Percentiles rank a stretch among this genome's conserved stretches.
These are phyloP conservation scores for Adelognathus sp. DNA, from an alignment of 2,888 invertebrate species.

Conservation along the genomic window DNA sequence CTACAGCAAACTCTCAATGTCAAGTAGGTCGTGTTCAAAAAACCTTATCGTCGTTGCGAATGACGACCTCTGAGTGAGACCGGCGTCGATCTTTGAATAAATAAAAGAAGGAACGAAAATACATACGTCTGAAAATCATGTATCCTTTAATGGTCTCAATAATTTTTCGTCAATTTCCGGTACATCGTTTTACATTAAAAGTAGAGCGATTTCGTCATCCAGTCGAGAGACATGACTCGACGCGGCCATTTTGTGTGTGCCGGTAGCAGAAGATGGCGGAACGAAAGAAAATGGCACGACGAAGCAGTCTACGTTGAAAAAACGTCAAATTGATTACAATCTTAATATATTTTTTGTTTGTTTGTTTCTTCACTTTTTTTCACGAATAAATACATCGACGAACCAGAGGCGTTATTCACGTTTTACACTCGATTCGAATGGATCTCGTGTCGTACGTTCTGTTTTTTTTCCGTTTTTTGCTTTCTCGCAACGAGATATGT, in stretches of 20 bases:
- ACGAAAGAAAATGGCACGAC: conserved; percentile 41
- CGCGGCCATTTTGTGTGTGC: not conserved
- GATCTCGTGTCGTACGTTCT: conserved; percentile 2
- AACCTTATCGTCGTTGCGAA: too few species aligned
- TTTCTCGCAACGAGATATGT: conserved; percentile 28
- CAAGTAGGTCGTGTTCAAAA: too few species aligned
- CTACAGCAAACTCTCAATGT: too few species aligned
- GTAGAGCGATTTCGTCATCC: conserved; percentile 4
- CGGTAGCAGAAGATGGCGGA: conserved; percentile 5
- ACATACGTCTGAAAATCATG: not conserved
- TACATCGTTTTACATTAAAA: conserved; percentile 6
- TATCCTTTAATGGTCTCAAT: conserved; percentile 11
- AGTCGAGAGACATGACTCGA: conserved; percentile 1
- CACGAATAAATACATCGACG: conserved; percentile 42
- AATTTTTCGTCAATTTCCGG: not conserved
- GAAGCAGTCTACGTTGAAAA: conserved; percentile 20
- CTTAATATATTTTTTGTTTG: not conserved
- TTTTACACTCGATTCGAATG: conserved; percentile 12
- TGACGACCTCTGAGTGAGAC: not conserved
- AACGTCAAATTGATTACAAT: conserved; percentile 29
- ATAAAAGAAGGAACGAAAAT: too few species aligned
- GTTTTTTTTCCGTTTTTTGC: conserved; percentile 1
- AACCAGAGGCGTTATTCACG: conserved; percentile 33
- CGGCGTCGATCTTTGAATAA: not conserved
- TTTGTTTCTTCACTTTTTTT: conserved; percentile 7